Conservation (phyloP, 37 sponge, comb jelly and placozoan species). For the Petrosia ficiformis region DNA sequence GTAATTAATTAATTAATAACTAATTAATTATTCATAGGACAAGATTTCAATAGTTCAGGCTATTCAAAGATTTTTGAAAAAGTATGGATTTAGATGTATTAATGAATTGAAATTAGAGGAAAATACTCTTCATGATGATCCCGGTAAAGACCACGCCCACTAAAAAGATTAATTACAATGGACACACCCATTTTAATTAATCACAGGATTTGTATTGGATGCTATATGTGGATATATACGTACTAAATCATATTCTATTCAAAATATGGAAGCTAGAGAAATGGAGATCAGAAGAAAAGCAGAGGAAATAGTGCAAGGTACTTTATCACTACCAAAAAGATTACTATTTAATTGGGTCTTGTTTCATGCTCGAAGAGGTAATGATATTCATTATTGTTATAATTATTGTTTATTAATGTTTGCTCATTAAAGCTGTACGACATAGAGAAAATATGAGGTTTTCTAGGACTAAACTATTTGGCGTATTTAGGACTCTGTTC, state of each 20-base stretch:
- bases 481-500: conserved; percentile 65
- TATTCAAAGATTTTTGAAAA: conserved; percentile 54
- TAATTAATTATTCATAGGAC: conserved; percentile 20
- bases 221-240: conserved; percentile 76
- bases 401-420: background rate
- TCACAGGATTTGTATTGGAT: conserved; percentile 65
- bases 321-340: conserved; percentile 36
- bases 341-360: conserved; percentile 79
- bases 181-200: background rate
- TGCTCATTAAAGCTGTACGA: conserved; percentile 12
- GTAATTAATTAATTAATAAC: too few relatives aligned
- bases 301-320: conserved; percentile 28
- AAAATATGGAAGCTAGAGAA: conserved; percentile 77
- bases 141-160: conserved; percentile 42
- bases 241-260: conserved; percentile 63
- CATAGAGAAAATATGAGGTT: conserved; percentile 86
- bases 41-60: conserved; percentile 58
- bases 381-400: background rate
- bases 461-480: conserved; percentile 80
- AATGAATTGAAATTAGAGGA: conserved; percentile 85
- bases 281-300: conserved; percentile 44
- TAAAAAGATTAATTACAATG: background rate
- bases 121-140: conserved; percentile 85
- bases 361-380: conserved; percentile 68
- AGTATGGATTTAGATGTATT: conserved; percentile 84